Evolutionary conservation across 2,888 invertebrate species (phyloP).

Genomic region (Tuberolachnus salignus): DNA sequence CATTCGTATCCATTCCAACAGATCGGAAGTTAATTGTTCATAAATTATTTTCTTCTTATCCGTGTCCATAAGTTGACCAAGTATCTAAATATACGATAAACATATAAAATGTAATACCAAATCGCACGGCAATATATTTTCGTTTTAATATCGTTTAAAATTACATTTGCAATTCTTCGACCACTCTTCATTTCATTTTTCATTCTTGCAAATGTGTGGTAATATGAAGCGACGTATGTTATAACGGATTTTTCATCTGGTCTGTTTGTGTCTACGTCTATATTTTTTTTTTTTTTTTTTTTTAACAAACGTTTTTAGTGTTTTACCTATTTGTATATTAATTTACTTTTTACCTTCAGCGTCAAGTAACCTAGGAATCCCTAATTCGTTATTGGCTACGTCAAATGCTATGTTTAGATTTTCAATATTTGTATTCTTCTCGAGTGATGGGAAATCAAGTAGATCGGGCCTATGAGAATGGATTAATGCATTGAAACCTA

Average conservation of each 20-base stretch:
- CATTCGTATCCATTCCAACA: conserved; percentile 91
- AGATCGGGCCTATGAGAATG: conserved; percentile 97
- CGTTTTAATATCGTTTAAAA: conserved; percentile 60
- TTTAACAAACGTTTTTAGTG: not conserved
- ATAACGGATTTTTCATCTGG: conserved; percentile 99
- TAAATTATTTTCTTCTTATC: conserved; percentile 91
- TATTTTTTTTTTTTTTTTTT: not conserved
- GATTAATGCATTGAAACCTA: conserved; percentile 98
- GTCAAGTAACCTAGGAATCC: conserved; percentile 90
- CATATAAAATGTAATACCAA: not conserved
- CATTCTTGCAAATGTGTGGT: conserved; percentile 98
- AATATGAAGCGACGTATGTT: conserved; percentile 98
- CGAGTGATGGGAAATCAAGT: conserved; percentile 83
- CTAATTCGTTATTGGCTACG: conserved; percentile 88
- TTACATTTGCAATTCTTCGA: conserved; percentile 93
- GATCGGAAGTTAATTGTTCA: conserved; percentile 79
- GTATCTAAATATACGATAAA: conserved; percentile 73
- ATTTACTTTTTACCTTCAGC: conserved; percentile 74
- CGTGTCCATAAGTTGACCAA: conserved; percentile 93
- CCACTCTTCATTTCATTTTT: conserved; percentile 98
- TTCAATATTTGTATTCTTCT: conserved; percentile 83
- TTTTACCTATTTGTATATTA: not conserved
- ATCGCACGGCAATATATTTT: not conserved
- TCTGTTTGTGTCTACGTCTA: conserved; percentile 89
- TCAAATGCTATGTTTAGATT: conserved; percentile 98